Evolutionary conservation across 2,888 invertebrate species (phyloP), one percentile per base, ranked within the genome.

Genomic region (Parnassius orleans): DNA sequence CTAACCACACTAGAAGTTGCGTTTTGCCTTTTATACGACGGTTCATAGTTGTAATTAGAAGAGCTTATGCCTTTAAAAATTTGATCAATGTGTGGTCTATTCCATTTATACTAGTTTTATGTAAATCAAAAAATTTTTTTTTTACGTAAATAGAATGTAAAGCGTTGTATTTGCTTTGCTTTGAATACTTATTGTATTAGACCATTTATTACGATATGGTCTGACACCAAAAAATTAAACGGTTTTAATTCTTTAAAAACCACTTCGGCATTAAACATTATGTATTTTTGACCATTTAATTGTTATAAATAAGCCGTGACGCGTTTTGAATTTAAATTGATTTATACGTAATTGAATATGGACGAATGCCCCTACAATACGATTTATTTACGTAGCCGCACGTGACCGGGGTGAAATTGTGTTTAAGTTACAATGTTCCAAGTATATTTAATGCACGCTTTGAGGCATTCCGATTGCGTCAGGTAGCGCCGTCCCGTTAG

Each of bases 401-500:
- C 61, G 61, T 61, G 61, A 57, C 24, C 53, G 47, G 53, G 19
- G 15, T 57, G 47, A 41, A 24, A 57, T 53, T 14, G 14, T 15
- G 52, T 2, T 33, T 33, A 24, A 10, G 24, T 19, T 47, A 56
- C 61, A 14, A n/a, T 12, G 46, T 52, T 53, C 61, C 53, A 24
- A 57, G 57, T 61, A 19, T 52, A 61, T 51, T 56, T 52, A 55
- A 60, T 50, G 56, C 56, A 15, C 12, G 55, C 56, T 61, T 56
- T 50, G 50, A 60, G 60, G 46, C 44, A 61, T 61, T 52, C 57
- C 47, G 51, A 61, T 61, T 61, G 52, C 43, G 61, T 61, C 61
- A 61, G 46, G 44, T 33, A 48, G 10, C 14, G 44, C 48, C 10
- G 46, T 61, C 53, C 61, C 61, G 61, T 61, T 57, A 57, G 41